phyloP scores from a whole-genome alignment of 2,797 vertebrate genomes.

The Macroramphosus scolopax region DNA sequence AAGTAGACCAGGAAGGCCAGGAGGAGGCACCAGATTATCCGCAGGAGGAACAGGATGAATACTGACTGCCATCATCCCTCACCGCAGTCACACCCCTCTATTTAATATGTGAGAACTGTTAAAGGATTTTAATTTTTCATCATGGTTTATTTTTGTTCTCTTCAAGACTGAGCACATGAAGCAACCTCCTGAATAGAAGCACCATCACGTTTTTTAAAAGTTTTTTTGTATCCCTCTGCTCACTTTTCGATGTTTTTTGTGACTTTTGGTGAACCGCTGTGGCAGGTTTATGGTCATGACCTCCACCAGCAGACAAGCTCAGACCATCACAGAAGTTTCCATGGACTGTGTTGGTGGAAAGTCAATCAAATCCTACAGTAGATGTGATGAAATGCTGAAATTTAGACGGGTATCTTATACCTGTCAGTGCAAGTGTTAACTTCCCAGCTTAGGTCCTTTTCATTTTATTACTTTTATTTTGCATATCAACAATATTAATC shows the following conservation, averaged over 20 bases:
- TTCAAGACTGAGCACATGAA: slow-evolving; percentile 84
- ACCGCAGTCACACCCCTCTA: slow-evolving; percentile 70
- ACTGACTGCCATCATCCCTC: slow-evolving; percentile 81
- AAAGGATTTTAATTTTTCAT: slow-evolving; percentile 63
- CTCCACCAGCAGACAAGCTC: slow-evolving; percentile 79
- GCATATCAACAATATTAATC: slow-evolving; percentile 73
- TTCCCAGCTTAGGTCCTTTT: slow-evolving; percentile 54
- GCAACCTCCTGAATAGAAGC: slow-evolving; percentile 72
- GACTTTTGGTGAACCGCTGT: slow-evolving; percentile 85
- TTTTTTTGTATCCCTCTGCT: slow-evolving; percentile 75
- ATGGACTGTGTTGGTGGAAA: slow-evolving; percentile 76
- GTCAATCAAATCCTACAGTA: slow-evolving; percentile 72
- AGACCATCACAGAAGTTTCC: slow-evolving; percentile 78
- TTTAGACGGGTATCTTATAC: slow-evolving; percentile 60
- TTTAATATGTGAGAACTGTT: slow-evolving; percentile 86
- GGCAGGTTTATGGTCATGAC: slow-evolving; percentile 76
- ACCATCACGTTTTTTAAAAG: slow-evolving; percentile 48
- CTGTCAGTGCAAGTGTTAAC: slow-evolving; percentile 66
- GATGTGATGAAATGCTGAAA: slow-evolving; percentile 69
- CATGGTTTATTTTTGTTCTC: slow-evolving; percentile 72
- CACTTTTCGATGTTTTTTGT: slow-evolving; percentile 83
- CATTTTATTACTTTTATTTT: slow-evolving; percentile 50
- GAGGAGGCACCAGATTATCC: slow-evolving; percentile 86
- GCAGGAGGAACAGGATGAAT: slow-evolving; percentile 97
- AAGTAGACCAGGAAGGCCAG: slow-evolving; percentile 78